Base-by-base conservation (phyloP, 92 coral and sea anemone genomes). In the Heteractis magnifica region DNA sequence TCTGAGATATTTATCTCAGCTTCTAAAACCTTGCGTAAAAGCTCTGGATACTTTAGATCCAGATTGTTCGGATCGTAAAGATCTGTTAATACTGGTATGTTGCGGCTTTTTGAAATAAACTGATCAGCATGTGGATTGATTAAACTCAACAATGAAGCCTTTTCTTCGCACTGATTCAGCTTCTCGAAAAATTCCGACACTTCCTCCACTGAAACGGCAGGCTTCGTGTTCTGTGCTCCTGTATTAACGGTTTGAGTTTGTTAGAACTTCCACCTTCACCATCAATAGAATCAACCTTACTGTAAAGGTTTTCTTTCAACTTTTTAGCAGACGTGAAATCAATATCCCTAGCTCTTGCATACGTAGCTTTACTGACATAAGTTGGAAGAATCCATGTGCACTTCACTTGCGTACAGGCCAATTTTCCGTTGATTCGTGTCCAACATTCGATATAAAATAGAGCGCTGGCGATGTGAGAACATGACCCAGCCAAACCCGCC, bases 261-360 rank as follows among this genome's bases (percentile, higher is more conserved):
- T 26, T 26, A 26, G 26, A 26, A 26, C 26, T 26, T 26, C 26
- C 26, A 26, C 26, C 26, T 26, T 26, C 72, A 72, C 82, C 75
- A 4, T 84, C 84, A 34, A 76, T 72, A 52, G 6, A 64, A 1
- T 51, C 65, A 77, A 34, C 1, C 3, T 34, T 2, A 34, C 44
- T 34, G 44, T 87, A 88, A 23, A 87, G 75, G 68, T 87, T 82
- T 12, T 52, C 16, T 62, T 90, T 90, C 84, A 90, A 48, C 53
- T 84, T 90, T 77, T 72, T 90, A 19, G 91, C 89, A 0, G 89
- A 90, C 0, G 75, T 87, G 55, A 90, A 90, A 87, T 87, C 84
- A 10, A 90, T 90, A 65, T 90, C 91, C 10, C 77, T 58, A 14
- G 65, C 89, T 65, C 84, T 84, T 12, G 88, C 44, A 19, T 91